These are phyloP conservation scores for Lineus longissimus DNA, from an alignment of 1,140 invertebrate species.

Conservation along the genomic window DNA sequence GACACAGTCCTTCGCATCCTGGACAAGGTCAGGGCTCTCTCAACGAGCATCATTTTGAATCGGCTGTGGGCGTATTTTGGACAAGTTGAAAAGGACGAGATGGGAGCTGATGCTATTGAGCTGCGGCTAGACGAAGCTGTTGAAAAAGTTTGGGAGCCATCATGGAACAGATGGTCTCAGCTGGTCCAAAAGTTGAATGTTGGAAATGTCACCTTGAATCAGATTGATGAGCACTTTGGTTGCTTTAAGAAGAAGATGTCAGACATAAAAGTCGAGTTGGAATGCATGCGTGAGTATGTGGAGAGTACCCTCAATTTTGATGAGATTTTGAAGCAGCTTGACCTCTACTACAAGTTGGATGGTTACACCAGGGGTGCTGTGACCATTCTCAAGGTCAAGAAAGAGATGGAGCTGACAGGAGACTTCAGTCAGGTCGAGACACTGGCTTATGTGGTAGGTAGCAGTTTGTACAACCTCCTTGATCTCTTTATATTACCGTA, in stretches of 20 bases:
- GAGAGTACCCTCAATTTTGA: conserved; percentile 11
- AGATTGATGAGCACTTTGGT: conserved; percentile 17
- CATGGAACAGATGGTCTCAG: conserved; percentile 10
- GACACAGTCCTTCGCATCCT: too few relatives aligned
- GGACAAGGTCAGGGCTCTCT: too few relatives aligned
- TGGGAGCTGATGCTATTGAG: background rate
- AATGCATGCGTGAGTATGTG: background rate
- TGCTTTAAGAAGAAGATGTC: conserved; percentile 1
- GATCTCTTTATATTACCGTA: background rate
- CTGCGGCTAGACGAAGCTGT: conserved; percentile 8
- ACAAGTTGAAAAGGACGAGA: background rate
- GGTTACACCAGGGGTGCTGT: conserved; percentile 21
- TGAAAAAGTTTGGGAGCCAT: conserved; percentile 17
- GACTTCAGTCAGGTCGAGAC: conserved; percentile 23
- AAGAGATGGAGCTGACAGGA: conserved; percentile 20
- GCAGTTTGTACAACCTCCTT: background rate
- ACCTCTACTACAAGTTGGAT: conserved; percentile 18
- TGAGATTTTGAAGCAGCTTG: conserved; percentile 22
- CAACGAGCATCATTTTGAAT: too few relatives aligned
- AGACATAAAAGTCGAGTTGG: conserved; percentile 17
- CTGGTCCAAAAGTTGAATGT: conserved; percentile 12
- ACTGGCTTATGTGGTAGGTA: conserved; percentile 18
- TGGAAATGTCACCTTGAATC: conserved; percentile 18
- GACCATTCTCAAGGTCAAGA: conserved; percentile 23
- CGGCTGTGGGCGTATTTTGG: background rate